phyloP scores from a whole-genome alignment of 2,113 vertebrate species.

The Athene noctua region DNA sequence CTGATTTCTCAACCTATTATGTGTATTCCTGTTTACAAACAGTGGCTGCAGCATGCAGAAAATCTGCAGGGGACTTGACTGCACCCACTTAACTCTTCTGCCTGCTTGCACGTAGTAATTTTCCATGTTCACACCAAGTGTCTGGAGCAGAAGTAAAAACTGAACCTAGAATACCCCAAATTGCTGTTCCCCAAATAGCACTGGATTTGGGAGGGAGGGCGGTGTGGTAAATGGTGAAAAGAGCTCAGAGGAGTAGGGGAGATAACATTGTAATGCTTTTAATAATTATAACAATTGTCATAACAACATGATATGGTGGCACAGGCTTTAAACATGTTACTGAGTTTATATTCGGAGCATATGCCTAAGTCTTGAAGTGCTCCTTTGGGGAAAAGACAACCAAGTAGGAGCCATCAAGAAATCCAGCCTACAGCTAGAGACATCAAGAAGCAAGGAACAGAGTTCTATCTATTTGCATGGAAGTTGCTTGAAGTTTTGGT shows the following conservation, averaged over 20 bases:
- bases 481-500: not conserved
- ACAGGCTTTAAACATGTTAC: not conserved
- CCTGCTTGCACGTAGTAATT: not conserved
- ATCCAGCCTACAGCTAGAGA: not conserved
- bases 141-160: not conserved
- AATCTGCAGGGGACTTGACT: not conserved
- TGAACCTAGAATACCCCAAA: not conserved
- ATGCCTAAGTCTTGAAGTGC: not conserved
- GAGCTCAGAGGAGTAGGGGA: not conserved
- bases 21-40: slow-evolving; percentile 62
- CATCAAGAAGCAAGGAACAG: not conserved
- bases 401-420: not conserved
- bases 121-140: not conserved
- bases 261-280: not conserved
- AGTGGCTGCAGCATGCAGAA: slow-evolving; percentile 32
- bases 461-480: not conserved
- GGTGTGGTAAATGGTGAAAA: not conserved
- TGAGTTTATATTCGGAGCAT: not conserved
- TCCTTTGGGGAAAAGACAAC: not conserved
- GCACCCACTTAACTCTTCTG: slow-evolving; percentile 1
- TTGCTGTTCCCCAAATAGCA: not conserved
- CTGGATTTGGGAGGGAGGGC: accelerated
- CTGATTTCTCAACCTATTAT: slow-evolving; percentile 59
- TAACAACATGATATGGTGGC: not conserved
- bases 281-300: not conserved